Percentiles rank a stretch among this genome's conserved stretches.
Evolutionary conservation across 2,888 invertebrate genomes (phyloP).

Genomic region (Troides oblongomaculatus): DNA sequence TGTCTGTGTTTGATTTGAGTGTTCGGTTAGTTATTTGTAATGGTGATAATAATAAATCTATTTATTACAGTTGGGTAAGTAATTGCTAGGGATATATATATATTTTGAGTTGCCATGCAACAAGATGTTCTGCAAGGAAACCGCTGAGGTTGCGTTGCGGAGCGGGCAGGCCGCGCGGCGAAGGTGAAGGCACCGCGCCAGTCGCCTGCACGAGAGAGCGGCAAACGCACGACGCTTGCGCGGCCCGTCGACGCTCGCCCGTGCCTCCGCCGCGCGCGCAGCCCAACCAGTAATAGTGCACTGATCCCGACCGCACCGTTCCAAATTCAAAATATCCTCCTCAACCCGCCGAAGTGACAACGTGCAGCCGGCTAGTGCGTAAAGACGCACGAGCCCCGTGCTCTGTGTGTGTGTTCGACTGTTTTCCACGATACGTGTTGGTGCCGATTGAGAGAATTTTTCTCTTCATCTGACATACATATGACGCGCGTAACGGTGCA

Average conservation of each 20-base stretch:
- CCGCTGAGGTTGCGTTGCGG: slow-evolving; percentile 56
- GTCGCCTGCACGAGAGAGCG: slow-evolving; percentile 70
- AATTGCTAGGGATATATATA: slow-evolving; percentile 37
- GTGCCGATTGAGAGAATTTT: slow-evolving; percentile 60
- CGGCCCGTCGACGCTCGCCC: slow-evolving; percentile 32
- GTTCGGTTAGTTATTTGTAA: slow-evolving; percentile 7
- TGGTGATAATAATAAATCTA: slow-evolving; percentile 5
- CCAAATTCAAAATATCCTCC: slow-evolving; percentile 42
- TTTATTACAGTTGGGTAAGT: neutral
- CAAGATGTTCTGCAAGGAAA: slow-evolving; percentile 71
- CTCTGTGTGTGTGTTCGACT: slow-evolving; percentile 61
- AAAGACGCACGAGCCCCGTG: slow-evolving; percentile 47
- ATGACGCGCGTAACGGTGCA: slow-evolving; percentile 76
- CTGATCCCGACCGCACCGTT: slow-evolving; percentile 43
- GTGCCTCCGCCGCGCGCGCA: slow-evolving; percentile 46
- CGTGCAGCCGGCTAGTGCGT: slow-evolving; percentile 39
- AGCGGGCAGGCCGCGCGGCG: slow-evolving; percentile 61
- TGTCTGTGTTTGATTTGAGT: neutral
- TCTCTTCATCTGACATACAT: slow-evolving; percentile 72
- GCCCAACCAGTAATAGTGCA: slow-evolving; percentile 30
- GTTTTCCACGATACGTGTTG: slow-evolving; percentile 40
- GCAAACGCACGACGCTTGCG: slow-evolving; percentile 50
- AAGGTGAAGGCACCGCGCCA: slow-evolving; percentile 56
- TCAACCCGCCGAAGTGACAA: slow-evolving; percentile 40
- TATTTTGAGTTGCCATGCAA: slow-evolving; percentile 74